Evolutionary conservation across 2,888 invertebrate genomes (phyloP), one percentile per base, ranked within the genome.

Genomic region (Apamea monoglypha): DNA sequence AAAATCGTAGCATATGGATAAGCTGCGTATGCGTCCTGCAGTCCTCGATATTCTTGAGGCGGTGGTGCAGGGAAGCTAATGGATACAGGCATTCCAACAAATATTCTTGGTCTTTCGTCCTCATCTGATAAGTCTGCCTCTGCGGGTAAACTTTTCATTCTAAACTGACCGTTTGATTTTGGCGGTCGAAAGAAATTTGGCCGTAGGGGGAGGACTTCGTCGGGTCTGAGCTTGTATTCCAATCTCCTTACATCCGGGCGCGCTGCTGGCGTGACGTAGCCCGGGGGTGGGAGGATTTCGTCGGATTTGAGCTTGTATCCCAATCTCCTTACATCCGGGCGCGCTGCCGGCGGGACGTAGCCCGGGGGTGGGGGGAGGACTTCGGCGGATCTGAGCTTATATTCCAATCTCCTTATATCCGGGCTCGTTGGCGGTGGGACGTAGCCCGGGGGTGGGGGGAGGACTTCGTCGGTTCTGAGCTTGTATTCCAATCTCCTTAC

Each of bases 271-370:
- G 87, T 85, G 18, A 90, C 75, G 56, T 92, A 95, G 76, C 92
- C 91, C 0, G 91, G 89, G 2, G 97, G 97, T 1, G 97, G 97
- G 50, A 95, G 83, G 0, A 95, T 94, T 36, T 69, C 47, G 0
- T 63, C 64, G 18, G 81, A 76, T 2, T 70, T 74, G 32, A 73
- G 36, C 12, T 64, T 56, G n/a, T 77, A 76, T 47, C 76, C 56
- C 6, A 80, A 21, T 59, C 67, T 84, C 40, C 78, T 79, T n/a
- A 29, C 50, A 14, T 82, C 74, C 12, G 47, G 18, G 16, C 2
- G 14, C 16, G 36, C 61, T 16, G 18, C 21, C 10, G 79, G 88
- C 40, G 87, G 85, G 18, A 90, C 75, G 56, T 92, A 95, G 76
- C 92, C 91, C 0, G 91, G 89, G 3, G 79, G 79, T 14, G 72